A percentile compares a stretch with the other conserved stretches of the same genome.
Conservation (phyloP, 2,797 vertebrate species). For the Coilia nasus region DNA sequence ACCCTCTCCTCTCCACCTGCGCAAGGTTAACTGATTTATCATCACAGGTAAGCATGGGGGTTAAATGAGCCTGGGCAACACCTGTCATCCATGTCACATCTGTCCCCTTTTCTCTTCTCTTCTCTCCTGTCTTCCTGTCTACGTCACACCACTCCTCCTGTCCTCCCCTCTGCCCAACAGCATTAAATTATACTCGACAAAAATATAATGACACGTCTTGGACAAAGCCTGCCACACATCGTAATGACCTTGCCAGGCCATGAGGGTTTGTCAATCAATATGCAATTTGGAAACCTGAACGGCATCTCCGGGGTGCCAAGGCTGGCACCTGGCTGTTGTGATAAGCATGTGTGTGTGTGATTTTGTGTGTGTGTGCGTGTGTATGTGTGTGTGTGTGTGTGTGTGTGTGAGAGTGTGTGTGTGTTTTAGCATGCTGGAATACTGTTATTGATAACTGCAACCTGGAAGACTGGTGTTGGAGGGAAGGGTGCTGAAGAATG, state of each 20-base stretch:
- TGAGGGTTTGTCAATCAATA: constrained; percentile 18
- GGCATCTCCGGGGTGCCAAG: not conserved
- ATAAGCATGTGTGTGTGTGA: not conserved
- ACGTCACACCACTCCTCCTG: not conserved
- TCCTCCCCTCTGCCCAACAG: not conserved
- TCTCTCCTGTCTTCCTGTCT: not conserved
- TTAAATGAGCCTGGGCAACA: not conserved
- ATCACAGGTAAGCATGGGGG: not conserved
- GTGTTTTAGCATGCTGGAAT: not conserved
- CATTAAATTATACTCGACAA: not conserved
- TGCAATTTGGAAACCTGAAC: constrained; percentile 13
- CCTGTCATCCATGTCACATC: not conserved
- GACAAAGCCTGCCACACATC: not conserved
- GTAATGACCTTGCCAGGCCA: not conserved
- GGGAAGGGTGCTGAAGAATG: not conserved
- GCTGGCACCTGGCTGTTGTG: not conserved
- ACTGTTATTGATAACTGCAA: constrained; percentile 15
- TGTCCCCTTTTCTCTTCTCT: not conserved
- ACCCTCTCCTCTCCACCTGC: not conserved
- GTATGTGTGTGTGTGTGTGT: constrained; percentile 14
- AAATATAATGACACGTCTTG: not conserved
- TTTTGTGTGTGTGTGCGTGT: too few relatives aligned
- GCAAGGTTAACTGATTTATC: constrained; percentile 8
- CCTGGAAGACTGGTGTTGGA: not conserved
- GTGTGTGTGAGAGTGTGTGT: not conserved